Percentiles rank a stretch among this genome's conserved stretches.
Evolutionary conservation across 1,140 invertebrate species (phyloP).

Genomic region (Megathymus violae): DNA sequence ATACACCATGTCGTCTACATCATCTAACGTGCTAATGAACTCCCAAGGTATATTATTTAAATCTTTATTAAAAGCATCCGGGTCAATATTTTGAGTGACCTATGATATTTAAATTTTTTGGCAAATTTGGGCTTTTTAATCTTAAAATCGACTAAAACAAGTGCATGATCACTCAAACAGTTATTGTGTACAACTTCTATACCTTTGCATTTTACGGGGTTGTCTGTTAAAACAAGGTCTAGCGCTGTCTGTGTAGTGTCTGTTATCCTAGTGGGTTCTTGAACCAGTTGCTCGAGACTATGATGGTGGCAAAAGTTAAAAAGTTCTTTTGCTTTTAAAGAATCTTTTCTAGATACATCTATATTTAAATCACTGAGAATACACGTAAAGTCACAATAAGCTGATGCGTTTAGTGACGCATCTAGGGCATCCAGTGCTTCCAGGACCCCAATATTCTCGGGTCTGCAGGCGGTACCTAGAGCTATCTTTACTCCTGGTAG

Average conservation of each 20-base stretch:
- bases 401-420: not conserved
- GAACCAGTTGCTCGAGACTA: no score
- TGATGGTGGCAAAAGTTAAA: no score
- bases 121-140: slow-evolving; percentile 7
- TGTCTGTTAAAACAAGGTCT: no score
- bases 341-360: not conserved
- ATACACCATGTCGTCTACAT: slow-evolving; percentile 8
- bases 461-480: slow-evolving; percentile 4
- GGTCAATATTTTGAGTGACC: slow-evolving; percentile 4
- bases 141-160: slow-evolving; percentile 4
- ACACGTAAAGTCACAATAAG: not conserved
- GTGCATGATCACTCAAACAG: no score
- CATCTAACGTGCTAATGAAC: not conserved
- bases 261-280: no score
- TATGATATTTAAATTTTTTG: not conserved
- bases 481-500: not conserved
- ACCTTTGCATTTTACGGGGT: no score
- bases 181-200: no score
- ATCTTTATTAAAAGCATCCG: not conserved
- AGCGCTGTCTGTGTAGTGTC: no score
- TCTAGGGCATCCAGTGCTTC: not conserved
- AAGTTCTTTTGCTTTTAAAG: no score
- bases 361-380: slow-evolving; percentile 3
- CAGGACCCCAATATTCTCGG: not conserved
- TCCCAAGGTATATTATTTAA: slow-evolving; percentile 6